These are phyloP conservation scores for Troilus luridus DNA, from an alignment of 2,888 invertebrate species.

Conservation along the genomic window DNA sequence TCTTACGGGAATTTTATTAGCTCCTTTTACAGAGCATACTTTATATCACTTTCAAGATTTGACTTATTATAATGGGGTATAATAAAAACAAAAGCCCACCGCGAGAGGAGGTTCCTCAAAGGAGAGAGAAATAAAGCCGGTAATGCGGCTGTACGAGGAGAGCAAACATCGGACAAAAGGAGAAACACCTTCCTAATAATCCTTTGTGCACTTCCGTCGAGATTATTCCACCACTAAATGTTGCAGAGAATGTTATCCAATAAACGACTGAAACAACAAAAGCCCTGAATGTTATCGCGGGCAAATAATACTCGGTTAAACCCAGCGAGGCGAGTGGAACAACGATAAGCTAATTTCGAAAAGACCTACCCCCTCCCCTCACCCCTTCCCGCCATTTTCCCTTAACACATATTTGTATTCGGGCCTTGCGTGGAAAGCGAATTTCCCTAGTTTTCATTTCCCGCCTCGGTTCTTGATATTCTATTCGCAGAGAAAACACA, in stretches of 20 bases:
- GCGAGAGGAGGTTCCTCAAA: background rate
- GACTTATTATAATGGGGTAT: background rate
- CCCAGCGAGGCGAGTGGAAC: background rate
- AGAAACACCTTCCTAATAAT: constrained; percentile 1
- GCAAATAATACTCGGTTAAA: background rate
- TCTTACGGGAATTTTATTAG: too few species aligned
- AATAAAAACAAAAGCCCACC: background rate
- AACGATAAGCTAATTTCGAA: constrained; percentile 14
- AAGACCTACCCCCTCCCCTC: background rate
- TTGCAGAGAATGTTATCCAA: background rate
- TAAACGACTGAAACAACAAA: background rate
- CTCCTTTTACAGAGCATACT: background rate
- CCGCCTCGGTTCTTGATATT: background rate
- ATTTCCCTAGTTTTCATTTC: background rate
- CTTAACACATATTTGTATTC: background rate
- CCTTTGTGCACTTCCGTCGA: background rate
- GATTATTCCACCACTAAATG: background rate
- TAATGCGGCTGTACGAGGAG: background rate
- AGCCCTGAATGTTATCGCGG: background rate
- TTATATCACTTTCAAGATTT: too few species aligned
- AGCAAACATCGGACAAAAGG: background rate
- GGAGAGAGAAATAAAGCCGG: background rate
- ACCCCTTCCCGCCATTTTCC: too few species aligned
- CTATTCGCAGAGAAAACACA: background rate
- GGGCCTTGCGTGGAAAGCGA: background rate